A percentile compares a stretch with the other conserved stretches of the same genome.
Evolutionary conservation across 2,888 invertebrate species (phyloP).

Genomic region (Agapetus fuscipes): DNA sequence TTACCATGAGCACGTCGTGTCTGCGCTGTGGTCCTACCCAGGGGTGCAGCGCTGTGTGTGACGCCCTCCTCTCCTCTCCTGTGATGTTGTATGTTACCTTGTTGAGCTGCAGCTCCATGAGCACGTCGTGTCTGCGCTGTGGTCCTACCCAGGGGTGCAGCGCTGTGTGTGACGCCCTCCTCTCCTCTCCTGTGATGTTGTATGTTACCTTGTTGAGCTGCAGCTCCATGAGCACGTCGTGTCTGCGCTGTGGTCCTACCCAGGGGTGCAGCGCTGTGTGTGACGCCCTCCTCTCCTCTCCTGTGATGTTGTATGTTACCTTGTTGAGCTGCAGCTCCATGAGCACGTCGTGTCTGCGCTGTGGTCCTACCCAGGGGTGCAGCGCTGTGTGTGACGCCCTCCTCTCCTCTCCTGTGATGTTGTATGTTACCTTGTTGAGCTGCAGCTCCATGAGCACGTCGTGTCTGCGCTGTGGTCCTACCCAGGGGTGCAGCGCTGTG

Average conservation of each 20-base stretch:
- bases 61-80: no score
- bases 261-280: no score
- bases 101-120: conserved; percentile 83
- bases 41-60: no score
- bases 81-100: no score
- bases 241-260: conserved; percentile 70
- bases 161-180: no score
- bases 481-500: no score
- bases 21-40: conserved; percentile 68
- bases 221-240: conserved; percentile 74
- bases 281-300: no score
- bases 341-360: conserved; percentile 66
- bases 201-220: no score
- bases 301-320: no score
- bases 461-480: conserved; percentile 69
- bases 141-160: conserved; percentile 66
- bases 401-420: no score
- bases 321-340: conserved; percentile 84
- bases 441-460: conserved; percentile 78
- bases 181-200: no score
- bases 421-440: conserved; percentile 78
- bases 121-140: conserved; percentile 65
- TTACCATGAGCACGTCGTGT: conserved; percentile 72
- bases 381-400: no score
- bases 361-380: conserved; percentile 63